Evolutionary conservation across 1,140 invertebrate genomes (phyloP).

Genomic region (Nomia melanderi): DNA sequence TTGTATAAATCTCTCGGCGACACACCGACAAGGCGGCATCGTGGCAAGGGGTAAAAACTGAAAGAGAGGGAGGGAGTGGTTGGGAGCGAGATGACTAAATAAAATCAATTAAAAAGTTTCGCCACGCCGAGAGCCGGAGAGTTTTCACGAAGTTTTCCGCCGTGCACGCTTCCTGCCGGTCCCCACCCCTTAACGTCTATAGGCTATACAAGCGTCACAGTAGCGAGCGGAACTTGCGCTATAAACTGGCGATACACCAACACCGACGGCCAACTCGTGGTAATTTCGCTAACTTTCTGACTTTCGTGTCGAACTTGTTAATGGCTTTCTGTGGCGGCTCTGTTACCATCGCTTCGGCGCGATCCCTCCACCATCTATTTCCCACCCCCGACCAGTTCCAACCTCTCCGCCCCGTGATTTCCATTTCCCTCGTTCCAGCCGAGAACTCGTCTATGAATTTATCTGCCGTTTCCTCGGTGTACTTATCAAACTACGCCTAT

Average conservation of each 20-base stretch:
- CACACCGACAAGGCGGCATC: not conserved
- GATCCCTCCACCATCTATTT: no score
- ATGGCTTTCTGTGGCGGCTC: constrained; percentile 58
- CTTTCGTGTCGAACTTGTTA: constrained; percentile 63
- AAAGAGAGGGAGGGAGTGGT: not conserved
- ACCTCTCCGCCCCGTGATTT: not conserved
- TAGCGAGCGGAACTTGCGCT: constrained; percentile 49
- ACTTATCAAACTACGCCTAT: not conserved
- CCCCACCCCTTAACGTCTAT: no score
- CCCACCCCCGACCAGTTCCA: no score
- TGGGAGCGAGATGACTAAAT: constrained; percentile 45
- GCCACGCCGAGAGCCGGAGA: constrained; percentile 28
- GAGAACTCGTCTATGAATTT: constrained; percentile 5
- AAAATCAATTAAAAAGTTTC: constrained; percentile 70
- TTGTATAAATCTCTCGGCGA: constrained; percentile 41
- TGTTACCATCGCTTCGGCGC: constrained; percentile 46
- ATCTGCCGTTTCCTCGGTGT: not conserved
- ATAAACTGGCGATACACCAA: constrained; percentile 61
- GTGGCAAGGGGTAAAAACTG: not conserved
- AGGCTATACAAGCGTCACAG: not conserved
- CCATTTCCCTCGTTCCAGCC: constrained; percentile 14
- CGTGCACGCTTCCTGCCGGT: not conserved
- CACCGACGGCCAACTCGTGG: constrained; percentile 48
- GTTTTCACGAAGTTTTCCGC: constrained; percentile 56
- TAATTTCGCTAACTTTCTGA: constrained; percentile 62